A percentile compares a stretch with the other conserved stretches of the same genome.
Conservation (phyloP, 2,113 vertebrate genomes). For the Halcyon malimbica region DNA sequence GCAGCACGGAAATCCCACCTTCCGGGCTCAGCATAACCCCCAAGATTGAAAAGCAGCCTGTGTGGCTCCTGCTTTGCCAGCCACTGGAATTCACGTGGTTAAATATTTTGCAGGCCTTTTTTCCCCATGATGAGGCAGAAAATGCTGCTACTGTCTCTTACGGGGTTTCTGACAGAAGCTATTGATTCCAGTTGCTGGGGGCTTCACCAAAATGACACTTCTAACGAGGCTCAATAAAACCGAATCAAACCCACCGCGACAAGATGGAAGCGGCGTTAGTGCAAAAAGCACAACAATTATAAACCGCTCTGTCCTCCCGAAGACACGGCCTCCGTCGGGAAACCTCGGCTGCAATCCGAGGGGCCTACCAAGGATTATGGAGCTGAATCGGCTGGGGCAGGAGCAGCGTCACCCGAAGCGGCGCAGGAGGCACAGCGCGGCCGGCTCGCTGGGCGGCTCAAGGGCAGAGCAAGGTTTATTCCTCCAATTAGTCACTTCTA, state of each 20-base stretch:
- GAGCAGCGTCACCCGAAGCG: not conserved
- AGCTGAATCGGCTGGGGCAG: not conserved
- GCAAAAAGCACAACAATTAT: not conserved
- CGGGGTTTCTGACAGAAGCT: not conserved
- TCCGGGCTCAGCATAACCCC: not conserved
- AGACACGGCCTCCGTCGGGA: not conserved
- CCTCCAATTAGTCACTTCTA: not conserved
- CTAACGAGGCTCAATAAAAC: not conserved
- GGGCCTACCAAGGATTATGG: not conserved
- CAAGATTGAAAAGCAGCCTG: not conserved
- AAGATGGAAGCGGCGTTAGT: not conserved
- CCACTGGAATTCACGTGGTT: not conserved
- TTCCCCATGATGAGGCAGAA: not conserved
- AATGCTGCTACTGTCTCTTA: accelerated
- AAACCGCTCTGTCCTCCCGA: not conserved
- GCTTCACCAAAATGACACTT: not conserved
- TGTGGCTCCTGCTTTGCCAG: not conserved
- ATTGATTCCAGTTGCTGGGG: not conserved
- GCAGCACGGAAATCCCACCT: not conserved
- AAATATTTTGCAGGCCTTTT: not conserved
- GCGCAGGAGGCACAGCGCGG: not conserved
- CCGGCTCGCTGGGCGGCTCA: not conserved
- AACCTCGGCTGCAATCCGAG: not conserved
- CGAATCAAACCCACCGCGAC: accelerated
- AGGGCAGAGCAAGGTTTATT: not conserved